Conservation (phyloP, 1,140 invertebrate species). For the Hylaeus volcanicus region DNA sequence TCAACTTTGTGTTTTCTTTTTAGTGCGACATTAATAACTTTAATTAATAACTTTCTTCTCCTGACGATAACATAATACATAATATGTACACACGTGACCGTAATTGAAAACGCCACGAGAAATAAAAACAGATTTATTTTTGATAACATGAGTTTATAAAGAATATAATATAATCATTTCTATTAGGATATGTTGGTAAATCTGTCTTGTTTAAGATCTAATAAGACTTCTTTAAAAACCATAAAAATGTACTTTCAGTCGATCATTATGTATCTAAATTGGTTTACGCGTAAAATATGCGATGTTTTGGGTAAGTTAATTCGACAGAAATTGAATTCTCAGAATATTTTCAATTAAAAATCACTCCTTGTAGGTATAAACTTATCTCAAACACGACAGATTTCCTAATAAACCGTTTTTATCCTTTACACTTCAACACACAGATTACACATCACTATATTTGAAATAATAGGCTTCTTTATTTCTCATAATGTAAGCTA, state of each 20-base stretch:
- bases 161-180: conserved; percentile 73
- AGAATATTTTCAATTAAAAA: conserved; percentile 9
- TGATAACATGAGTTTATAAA: conserved; percentile 77
- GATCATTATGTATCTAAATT: conserved; percentile 1
- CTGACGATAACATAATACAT: conserved; percentile 67
- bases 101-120: conserved; percentile 70
- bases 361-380: conserved; percentile 3
- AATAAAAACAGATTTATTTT: conserved; percentile 77
- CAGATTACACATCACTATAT: conserved; percentile 63
- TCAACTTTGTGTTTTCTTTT: conserved; percentile 1
- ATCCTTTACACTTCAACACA: conserved; percentile 57
- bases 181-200: conserved; percentile 63
- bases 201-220: conserved; percentile 61
- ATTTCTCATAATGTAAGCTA: conserved; percentile 64
- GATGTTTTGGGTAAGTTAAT: conserved; percentile 15
- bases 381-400: conserved; percentile 63
- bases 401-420: conserved; percentile 51
- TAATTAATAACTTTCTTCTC: conserved; percentile 27
- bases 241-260: conserved; percentile 16
- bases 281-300: background rate
- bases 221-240: conserved; percentile 6
- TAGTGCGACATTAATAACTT: conserved; percentile 26
- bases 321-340: conserved; percentile 18
- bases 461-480: conserved; percentile 70
- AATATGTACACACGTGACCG: conserved; percentile 70